These are phyloP conservation scores for Platerodrilus igneus DNA, from an alignment of 2,888 invertebrate genomes.

Conservation along the genomic window DNA sequence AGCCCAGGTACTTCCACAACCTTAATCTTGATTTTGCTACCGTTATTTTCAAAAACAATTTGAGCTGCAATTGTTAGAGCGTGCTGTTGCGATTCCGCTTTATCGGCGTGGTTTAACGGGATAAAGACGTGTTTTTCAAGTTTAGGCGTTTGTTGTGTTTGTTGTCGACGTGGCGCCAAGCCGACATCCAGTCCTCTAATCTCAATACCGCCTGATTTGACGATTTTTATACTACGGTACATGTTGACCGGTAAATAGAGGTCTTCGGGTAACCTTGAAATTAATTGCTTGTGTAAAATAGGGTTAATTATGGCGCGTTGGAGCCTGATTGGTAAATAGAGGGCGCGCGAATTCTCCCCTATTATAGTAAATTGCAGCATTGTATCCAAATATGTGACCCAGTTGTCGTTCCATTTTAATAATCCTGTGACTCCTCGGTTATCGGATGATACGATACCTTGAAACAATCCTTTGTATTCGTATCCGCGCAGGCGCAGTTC, in stretches of 20 bases:
- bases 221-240: constrained; percentile 66
- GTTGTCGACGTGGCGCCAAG: constrained; percentile 79
- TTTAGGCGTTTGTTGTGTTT: constrained; percentile 72
- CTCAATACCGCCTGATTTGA: constrained; percentile 81
- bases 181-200: constrained; percentile 86
- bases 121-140: constrained; percentile 80
- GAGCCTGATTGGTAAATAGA: constrained; percentile 86
- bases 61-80: constrained; percentile 70
- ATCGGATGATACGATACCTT: constrained; percentile 72
- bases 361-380: constrained; percentile 91
- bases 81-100: constrained; percentile 58
- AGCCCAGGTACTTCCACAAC: constrained; percentile 65
- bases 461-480: constrained; percentile 77
- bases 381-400: constrained; percentile 94
- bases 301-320: constrained; percentile 81
- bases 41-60: constrained; percentile 72
- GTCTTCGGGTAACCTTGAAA: constrained; percentile 41
- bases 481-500: constrained; percentile 83
- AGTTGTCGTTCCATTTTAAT: constrained; percentile 83
- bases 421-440: constrained; percentile 65
- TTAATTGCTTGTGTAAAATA: constrained; percentile 54
- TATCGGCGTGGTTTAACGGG: constrained; percentile 66
- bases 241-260: constrained; percentile 59
- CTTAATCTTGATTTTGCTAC: constrained; percentile 64
- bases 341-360: constrained; percentile 67